phyloP scores from a whole-genome alignment of 2,888 invertebrate species.

The Sesia apiformis region DNA sequence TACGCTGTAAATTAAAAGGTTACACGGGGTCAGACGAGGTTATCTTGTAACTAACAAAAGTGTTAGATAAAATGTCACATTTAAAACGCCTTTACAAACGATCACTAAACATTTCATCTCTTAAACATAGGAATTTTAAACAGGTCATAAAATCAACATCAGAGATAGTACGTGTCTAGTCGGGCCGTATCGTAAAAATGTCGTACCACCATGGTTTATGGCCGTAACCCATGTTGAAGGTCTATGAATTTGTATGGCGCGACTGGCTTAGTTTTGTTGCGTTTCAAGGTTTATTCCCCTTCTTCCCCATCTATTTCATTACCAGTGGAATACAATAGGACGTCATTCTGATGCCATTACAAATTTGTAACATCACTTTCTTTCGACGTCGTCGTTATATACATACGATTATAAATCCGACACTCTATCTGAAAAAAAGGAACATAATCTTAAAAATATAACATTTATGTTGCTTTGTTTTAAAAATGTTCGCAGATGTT shows the following conservation, averaged over 20 bases:
- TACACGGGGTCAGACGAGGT: neutral
- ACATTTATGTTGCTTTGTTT: too few relatives aligned
- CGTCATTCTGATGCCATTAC: neutral
- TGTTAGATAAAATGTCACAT: slow-evolving; percentile 1
- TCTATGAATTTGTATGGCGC: slow-evolving; percentile 26
- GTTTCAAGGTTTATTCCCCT: too few relatives aligned
- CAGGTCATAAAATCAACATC: slow-evolving; percentile 35
- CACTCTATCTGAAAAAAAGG: too few relatives aligned
- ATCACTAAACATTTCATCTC: slow-evolving; percentile 33
- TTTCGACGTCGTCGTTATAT: neutral
- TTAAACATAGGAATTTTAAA: slow-evolving; percentile 36
- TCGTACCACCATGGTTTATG: slow-evolving; percentile 34
- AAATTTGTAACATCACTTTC: neutral
- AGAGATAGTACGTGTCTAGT: slow-evolving; percentile 16
- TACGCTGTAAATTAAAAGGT: neutral
- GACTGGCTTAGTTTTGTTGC: too few relatives aligned
- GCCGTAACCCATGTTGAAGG: slow-evolving; percentile 19
- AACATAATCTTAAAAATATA: too few relatives aligned
- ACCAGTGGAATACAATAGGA: neutral
- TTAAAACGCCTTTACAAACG: slow-evolving; percentile 13
- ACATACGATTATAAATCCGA: too few relatives aligned
- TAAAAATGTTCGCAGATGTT: too few relatives aligned
- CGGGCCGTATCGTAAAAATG: slow-evolving; percentile 41
- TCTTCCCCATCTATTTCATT: too few relatives aligned
- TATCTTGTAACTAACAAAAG: neutral